Evolutionary conservation across 2,888 invertebrate genomes (phyloP).

Genomic region (Ectemnius continuus): DNA sequence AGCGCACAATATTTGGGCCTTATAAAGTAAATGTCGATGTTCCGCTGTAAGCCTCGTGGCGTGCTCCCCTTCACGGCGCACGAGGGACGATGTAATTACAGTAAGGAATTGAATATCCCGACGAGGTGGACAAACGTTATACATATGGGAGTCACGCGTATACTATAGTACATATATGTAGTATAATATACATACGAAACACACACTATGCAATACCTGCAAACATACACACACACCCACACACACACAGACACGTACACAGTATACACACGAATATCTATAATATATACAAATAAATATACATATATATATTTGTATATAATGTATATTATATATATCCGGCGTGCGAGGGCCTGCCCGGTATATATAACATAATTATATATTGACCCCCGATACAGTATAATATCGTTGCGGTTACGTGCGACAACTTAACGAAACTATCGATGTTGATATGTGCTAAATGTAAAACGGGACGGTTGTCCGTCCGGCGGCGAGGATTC

Average conservation of each 20-base stretch:
- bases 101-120: slow-evolving; percentile 58
- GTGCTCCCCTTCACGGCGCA: slow-evolving; percentile 28
- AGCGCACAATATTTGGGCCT: slow-evolving; percentile 66
- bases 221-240: slow-evolving; percentile 26
- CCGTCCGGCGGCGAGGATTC: slow-evolving; percentile 16
- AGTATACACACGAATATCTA: too few species aligned
- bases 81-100: slow-evolving; percentile 40
- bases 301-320: slow-evolving; percentile 36
- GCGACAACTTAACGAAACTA: slow-evolving; percentile 38
- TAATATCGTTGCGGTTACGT: slow-evolving; percentile 31
- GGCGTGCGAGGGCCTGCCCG: neutral
- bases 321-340: slow-evolving; percentile 21
- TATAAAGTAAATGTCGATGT: slow-evolving; percentile 61
- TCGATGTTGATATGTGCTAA: slow-evolving; percentile 42
- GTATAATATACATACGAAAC: too few species aligned
- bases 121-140: slow-evolving; percentile 38
- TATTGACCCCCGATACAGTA: slow-evolving; percentile 27
- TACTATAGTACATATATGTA: slow-evolving; percentile 36
- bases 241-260: slow-evolving; percentile 29
- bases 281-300: slow-evolving; percentile 26
- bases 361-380: slow-evolving; percentile 17
- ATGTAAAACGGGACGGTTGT: slow-evolving; percentile 19
- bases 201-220: neutral
- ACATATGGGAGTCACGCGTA: slow-evolving; percentile 49
- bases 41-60: slow-evolving; percentile 45